Percentiles rank a stretch among this genome's conserved stretches.
phyloP scores from a whole-genome alignment of 1,140 invertebrate species.

The Eubasilissa regina region DNA sequence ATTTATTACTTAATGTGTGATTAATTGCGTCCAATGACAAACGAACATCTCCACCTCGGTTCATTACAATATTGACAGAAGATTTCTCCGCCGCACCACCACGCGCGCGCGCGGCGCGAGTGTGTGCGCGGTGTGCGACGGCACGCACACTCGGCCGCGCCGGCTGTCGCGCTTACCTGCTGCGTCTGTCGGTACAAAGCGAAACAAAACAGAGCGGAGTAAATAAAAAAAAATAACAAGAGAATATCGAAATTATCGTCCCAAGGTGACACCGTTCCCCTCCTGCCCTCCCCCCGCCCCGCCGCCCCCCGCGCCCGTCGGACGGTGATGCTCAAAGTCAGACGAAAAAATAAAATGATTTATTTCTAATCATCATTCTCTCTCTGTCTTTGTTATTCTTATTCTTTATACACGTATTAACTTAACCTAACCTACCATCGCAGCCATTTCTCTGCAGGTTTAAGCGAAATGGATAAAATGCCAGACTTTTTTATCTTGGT shows the following conservation, averaged over 20 bases:
- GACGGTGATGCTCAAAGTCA: neutral
- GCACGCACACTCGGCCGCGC: neutral
- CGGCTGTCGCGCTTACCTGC: conserved; percentile 34
- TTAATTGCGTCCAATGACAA: conserved; percentile 22
- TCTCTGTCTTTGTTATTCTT: too few relatives aligned
- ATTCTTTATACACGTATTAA: too few relatives aligned
- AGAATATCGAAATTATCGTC: conserved; percentile 46
- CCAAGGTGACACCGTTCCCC: conserved; percentile 38
- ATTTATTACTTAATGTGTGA: neutral
- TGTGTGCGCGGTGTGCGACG: neutral
- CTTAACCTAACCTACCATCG: too few relatives aligned
- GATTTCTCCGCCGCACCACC: neutral
- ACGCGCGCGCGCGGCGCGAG: neutral
- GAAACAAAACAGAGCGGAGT: conserved; percentile 25
- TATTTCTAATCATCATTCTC: too few relatives aligned
- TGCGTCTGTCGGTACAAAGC: neutral
- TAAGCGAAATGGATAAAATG: too few relatives aligned
- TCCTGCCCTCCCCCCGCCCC: neutral
- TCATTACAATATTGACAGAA: conserved; percentile 11
- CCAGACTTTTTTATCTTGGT: too few relatives aligned
- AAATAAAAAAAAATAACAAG: conserved; percentile 38
- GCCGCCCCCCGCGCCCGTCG: neutral
- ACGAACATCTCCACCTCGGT: neutral
- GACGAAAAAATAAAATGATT: neutral
- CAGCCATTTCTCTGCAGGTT: too few relatives aligned